phyloP scores from a whole-genome alignment of 2,797 vertebrate genomes.

The Meda fulgida region DNA sequence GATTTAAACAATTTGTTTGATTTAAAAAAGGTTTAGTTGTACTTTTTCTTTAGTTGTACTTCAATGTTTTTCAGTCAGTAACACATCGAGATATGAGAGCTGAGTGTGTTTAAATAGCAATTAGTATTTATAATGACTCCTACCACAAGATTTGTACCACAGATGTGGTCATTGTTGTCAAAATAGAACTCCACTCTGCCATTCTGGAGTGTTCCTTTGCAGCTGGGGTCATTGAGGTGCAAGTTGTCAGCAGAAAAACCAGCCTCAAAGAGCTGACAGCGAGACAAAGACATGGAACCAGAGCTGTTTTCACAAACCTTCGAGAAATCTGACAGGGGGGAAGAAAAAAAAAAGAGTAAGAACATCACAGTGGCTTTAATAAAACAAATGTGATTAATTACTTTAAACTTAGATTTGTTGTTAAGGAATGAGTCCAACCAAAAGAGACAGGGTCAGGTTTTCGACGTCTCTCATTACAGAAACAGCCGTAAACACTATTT shows the following conservation, averaged over 20 bases:
- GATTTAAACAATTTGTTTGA: no score
- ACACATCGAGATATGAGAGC: background rate
- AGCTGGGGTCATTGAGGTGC: conserved; percentile 60
- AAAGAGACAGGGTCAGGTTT: conserved; percentile 24
- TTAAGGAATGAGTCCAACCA: conserved; percentile 31
- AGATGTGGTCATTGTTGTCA: conserved; percentile 37
- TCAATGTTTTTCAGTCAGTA: background rate
- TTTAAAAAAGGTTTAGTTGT: background rate
- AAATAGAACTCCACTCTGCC: conserved; percentile 60
- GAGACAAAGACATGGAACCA: no score
- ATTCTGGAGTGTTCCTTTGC: conserved; percentile 45
- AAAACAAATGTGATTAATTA: background rate
- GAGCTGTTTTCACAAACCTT: no score
- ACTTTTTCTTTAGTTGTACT: background rate
- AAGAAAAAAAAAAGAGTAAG: background rate
- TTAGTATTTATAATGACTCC: background rate
- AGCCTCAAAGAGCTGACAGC: conserved; percentile 36
- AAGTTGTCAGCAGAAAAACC: conserved; percentile 51
- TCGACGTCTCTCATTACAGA: conserved; percentile 39
- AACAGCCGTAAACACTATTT: conserved; percentile 55
- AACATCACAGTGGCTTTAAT: background rate
- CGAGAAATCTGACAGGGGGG: background rate
- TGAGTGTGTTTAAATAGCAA: background rate
- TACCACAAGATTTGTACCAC: conserved; percentile 60
- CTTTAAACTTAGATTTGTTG: background rate